phyloP scores from a whole-genome alignment of 2,888 invertebrate species.

The Cephus runcator region DNA sequence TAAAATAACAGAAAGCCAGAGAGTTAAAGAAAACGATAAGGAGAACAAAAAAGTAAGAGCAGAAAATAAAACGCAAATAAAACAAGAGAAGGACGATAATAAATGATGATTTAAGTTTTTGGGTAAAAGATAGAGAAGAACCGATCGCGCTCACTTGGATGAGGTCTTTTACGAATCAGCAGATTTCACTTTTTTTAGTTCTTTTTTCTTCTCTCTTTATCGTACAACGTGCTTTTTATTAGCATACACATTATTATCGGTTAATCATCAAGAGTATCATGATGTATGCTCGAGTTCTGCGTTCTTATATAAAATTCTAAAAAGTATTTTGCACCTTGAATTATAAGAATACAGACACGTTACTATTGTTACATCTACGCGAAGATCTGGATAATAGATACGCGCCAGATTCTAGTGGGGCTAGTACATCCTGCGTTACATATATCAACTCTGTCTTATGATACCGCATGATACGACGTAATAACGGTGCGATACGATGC shows the following conservation, averaged over 20 bases:
- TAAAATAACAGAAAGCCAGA: not conserved
- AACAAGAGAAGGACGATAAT: not conserved
- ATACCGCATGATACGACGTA: not conserved
- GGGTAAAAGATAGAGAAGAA: not conserved
- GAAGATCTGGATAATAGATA: not conserved
- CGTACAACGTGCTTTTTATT: not conserved
- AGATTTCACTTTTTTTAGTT: not conserved
- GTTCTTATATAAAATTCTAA: not conserved
- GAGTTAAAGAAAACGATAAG: not conserved
- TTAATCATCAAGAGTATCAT: not conserved
- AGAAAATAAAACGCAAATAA: not conserved
- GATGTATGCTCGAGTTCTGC: not conserved
- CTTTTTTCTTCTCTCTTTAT: not conserved
- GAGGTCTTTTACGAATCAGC: not conserved
- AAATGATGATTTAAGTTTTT: not conserved
- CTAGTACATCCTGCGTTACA: not conserved
- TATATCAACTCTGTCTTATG: not conserved
- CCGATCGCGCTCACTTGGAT: not conserved
- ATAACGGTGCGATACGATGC: not conserved
- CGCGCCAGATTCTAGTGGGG: too few relatives aligned
- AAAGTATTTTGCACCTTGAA: not conserved
- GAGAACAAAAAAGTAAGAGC: not conserved
- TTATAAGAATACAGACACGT: not conserved
- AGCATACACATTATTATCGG: not conserved
- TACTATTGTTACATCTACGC: not conserved